A percentile compares a stretch with the other conserved stretches of the same genome.
Evolutionary conservation across 2,888 invertebrate genomes (phyloP).

Genomic region (Argyresthia albistria): DNA sequence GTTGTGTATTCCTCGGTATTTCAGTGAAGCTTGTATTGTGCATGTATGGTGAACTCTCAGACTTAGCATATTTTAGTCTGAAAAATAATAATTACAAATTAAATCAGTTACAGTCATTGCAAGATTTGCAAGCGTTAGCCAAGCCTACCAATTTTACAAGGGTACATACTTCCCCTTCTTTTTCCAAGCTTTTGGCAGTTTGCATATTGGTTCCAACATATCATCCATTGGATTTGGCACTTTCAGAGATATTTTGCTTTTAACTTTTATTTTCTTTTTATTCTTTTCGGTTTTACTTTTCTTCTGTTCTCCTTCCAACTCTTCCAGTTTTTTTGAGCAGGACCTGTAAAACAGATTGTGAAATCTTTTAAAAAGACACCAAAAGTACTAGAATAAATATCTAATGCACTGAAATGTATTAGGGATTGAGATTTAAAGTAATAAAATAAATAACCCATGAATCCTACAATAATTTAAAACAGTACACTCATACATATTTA

Average conservation of each 20-base stretch:
- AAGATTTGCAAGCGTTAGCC: neutral
- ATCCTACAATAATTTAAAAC: too few relatives aligned
- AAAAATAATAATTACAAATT: conserved; percentile 15
- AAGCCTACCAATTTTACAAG: neutral
- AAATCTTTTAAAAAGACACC: too few relatives aligned
- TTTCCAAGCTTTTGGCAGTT: conserved; percentile 50
- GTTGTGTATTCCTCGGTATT: conserved; percentile 44
- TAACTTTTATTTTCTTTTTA: conserved; percentile 58
- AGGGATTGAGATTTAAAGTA: too few relatives aligned
- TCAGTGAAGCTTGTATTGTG: conserved; percentile 60
- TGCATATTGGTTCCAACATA: conserved; percentile 41
- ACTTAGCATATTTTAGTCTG: conserved; percentile 57
- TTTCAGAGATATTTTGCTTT: conserved; percentile 49
- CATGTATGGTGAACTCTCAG: conserved; percentile 41
- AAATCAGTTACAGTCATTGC: neutral
- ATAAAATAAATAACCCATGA: too few relatives aligned
- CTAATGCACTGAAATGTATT: too few relatives aligned
- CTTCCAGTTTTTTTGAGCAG: conserved; percentile 76
- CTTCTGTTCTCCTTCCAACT: conserved; percentile 51
- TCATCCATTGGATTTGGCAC: conserved; percentile 53
- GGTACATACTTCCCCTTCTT: conserved; percentile 63
- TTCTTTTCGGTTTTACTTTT: conserved; percentile 49
- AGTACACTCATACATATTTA: too few relatives aligned
- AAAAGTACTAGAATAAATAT: too few relatives aligned
- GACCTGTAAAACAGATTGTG: conserved; percentile 47